Conservation (phyloP, 2,113 vertebrate genomes). For the Laterallus jamaicensis region DNA sequence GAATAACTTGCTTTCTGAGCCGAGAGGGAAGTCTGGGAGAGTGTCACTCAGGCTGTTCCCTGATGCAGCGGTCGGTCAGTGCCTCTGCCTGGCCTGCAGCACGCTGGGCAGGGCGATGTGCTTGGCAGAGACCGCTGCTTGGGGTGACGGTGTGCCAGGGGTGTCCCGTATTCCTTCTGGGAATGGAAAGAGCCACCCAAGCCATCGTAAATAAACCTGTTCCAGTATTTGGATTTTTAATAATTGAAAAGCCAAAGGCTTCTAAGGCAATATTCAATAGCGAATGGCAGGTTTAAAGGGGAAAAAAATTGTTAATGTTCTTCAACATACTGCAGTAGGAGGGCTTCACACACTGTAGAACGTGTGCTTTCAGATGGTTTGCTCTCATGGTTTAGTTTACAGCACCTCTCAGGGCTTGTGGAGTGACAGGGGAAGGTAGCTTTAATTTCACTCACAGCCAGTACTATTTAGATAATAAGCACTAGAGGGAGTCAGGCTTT, state of each 20-base stretch:
- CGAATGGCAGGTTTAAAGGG: fast-evolving
- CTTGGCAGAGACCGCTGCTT: neutral
- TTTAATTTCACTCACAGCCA: neutral
- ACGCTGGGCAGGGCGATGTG: too few relatives aligned
- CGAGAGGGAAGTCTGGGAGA: neutral
- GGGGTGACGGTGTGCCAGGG: neutral
- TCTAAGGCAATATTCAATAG: neutral
- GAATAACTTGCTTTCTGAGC: neutral
- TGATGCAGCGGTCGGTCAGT: fast-evolving
- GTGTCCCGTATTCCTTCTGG: neutral
- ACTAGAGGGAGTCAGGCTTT: conserved; percentile 10
- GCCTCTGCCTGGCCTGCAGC: neutral
- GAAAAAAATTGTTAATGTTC: neutral
- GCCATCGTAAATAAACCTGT: neutral
- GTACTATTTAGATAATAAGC: neutral
- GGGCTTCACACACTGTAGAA: neutral
- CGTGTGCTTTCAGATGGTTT: neutral
- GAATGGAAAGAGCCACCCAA: neutral
- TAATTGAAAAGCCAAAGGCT: neutral
- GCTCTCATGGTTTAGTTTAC: neutral
- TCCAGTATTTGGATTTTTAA: neutral
- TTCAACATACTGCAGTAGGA: neutral
- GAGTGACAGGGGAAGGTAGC: neutral
- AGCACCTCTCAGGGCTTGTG: neutral
- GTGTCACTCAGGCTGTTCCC: fast-evolving